A percentile compares a stretch with the other conserved stretches of the same genome.
These are phyloP conservation scores for Mixornis gularis DNA, from an alignment of 2,113 vertebrate genomes.

Conservation along the genomic window DNA sequence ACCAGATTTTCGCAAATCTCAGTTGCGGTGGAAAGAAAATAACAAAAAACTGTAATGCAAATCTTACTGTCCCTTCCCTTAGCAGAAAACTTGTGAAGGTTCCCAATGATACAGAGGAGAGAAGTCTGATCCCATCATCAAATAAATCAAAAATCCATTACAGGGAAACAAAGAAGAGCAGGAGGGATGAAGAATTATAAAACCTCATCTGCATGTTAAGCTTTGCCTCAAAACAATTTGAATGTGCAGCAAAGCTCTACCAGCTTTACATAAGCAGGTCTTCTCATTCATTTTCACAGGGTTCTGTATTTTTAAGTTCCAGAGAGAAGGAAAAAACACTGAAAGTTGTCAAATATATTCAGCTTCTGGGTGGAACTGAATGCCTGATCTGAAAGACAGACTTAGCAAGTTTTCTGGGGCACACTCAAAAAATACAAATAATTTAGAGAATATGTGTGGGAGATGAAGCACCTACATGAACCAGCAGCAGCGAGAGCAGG, in stretches of 20 bases:
- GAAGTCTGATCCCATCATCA: not conserved
- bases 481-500: not conserved
- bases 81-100: not conserved
- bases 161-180: not conserved
- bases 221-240: not conserved
- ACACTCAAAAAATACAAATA: not conserved
- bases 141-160: not conserved
- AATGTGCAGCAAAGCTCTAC: not conserved
- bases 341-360: not conserved
- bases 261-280: not conserved
- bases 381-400: not conserved
- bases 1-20: not conserved
- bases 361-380: not conserved
- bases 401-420: not conserved
- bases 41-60: not conserved
- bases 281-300: not conserved
- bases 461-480: not conserved
- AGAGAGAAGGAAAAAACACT: not conserved
- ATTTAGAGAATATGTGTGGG: not conserved
- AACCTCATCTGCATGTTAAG: not conserved
- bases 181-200: not conserved
- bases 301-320: not conserved
- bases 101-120: not conserved
- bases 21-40: not conserved
- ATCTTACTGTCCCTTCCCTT: not conserved